Evolutionary conservation across 2,113 vertebrate genomes (phyloP).

Genomic region (Thalassarche chlororhynchos): DNA sequence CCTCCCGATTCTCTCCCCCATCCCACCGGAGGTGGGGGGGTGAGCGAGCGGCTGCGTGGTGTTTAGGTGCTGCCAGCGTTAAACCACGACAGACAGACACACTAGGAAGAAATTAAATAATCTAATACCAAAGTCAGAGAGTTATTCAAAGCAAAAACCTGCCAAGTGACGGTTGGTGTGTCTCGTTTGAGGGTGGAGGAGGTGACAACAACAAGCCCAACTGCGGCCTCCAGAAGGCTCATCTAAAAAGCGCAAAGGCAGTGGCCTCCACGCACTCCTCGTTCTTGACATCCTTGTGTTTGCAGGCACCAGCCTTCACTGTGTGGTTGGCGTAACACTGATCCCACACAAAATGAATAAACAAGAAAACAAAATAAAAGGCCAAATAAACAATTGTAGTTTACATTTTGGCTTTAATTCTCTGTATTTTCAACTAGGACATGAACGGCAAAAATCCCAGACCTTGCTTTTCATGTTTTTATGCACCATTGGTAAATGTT

Average conservation of each 20-base stretch:
- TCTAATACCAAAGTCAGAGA: not conserved
- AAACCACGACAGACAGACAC: too few species aligned
- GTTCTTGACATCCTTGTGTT: not conserved
- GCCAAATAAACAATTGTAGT: not conserved
- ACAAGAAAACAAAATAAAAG: not conserved
- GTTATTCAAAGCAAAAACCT: not conserved
- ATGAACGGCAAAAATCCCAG: not conserved
- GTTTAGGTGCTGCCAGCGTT: too few species aligned
- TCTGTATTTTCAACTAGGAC: not conserved
- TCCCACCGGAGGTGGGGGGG: too few species aligned
- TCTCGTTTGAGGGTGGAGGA: not conserved
- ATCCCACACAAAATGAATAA: not conserved
- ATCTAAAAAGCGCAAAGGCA: not conserved
- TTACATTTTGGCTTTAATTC: not conserved
- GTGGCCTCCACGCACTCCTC: rapidly evolving
- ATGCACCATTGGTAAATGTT: not conserved
- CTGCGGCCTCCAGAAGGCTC: not conserved
- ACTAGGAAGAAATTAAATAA: not conserved
- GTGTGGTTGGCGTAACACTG: not conserved
- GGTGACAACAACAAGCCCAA: not conserved
- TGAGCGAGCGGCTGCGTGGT: too few species aligned
- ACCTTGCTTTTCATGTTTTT: not conserved
- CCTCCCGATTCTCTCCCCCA: too few species aligned
- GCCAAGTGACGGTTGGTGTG: not conserved
- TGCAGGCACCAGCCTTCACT: not conserved